Evolutionary conservation across 2,113 vertebrate species (phyloP).

Genomic region (Macroglossus sobrinus): DNA sequence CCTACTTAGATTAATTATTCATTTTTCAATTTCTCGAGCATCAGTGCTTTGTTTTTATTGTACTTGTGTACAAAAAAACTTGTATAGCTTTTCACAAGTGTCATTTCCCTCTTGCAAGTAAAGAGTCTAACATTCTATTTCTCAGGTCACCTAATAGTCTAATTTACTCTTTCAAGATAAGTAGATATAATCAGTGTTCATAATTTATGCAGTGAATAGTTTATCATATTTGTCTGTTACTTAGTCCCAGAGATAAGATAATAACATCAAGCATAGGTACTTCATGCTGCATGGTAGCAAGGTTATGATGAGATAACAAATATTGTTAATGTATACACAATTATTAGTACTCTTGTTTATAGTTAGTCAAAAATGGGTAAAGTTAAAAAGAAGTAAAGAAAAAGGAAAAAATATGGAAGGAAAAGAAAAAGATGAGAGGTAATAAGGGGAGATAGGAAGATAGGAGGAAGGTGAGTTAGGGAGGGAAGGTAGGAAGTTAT

Average conservation of each 20-base stretch:
- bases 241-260: neutral
- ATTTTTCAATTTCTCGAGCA: neutral
- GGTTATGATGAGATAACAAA: neutral
- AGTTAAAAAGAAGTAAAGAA: neutral
- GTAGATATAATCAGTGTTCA: neutral
- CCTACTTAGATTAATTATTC: neutral
- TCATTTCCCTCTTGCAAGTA: neutral
- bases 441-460: neutral
- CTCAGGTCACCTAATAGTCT: neutral
- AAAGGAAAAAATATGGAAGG: neutral
- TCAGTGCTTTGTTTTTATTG: neutral
- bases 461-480: neutral
- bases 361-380: neutral
- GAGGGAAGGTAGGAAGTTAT: neutral
- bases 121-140: neutral
- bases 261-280: neutral
- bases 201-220: neutral
- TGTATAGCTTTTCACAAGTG: neutral
- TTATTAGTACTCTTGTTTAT: neutral
- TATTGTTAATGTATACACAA: neutral
- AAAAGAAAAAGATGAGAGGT: neutral
- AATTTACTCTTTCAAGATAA: neutral
- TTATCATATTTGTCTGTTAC: neutral
- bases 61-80: neutral
- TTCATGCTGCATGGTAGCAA: neutral